These are phyloP conservation scores for Camelus bactrianus DNA, from an alignment of 2,113 vertebrate genomes.

Conservation along the genomic window DNA sequence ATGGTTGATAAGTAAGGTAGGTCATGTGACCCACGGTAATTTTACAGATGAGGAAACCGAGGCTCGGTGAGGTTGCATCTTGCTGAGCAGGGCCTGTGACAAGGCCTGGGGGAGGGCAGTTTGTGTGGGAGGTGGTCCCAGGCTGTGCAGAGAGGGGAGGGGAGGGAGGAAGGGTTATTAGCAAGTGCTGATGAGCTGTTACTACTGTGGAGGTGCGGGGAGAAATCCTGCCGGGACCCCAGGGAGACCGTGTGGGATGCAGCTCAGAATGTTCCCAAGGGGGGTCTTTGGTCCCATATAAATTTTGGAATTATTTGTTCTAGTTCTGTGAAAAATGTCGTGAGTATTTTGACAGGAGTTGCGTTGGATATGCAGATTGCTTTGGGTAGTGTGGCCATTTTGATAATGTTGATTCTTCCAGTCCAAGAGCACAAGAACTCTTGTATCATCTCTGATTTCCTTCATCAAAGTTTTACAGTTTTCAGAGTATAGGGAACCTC, in stretches of 20 bases:
- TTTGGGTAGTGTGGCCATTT: no score
- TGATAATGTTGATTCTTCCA: no score
- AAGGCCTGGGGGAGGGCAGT: background rate
- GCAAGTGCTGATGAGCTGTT: background rate
- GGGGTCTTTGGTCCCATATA: no score
- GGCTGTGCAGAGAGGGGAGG: background rate
- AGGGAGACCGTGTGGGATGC: fast-evolving
- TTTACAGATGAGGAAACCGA: background rate
- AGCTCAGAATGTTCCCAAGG: fast-evolving
- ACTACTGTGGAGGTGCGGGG: background rate
- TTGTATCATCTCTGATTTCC: no score
- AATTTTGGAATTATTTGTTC: no score
- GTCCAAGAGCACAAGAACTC: no score
- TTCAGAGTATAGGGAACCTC: no score
- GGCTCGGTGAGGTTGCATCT: background rate
- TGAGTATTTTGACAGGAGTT: no score
- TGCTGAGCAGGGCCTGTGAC: background rate
- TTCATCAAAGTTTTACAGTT: no score
- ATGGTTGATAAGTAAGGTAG: background rate
- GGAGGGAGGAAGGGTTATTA: background rate
- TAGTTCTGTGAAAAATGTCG: no score
- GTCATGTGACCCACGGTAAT: background rate
- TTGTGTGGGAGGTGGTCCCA: background rate
- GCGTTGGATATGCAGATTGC: no score
- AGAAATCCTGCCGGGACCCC: background rate